Evolutionary conservation across 2,888 invertebrate species (phyloP), one percentile per base, ranked within the genome.

Genomic region (Acheta domesticus): DNA sequence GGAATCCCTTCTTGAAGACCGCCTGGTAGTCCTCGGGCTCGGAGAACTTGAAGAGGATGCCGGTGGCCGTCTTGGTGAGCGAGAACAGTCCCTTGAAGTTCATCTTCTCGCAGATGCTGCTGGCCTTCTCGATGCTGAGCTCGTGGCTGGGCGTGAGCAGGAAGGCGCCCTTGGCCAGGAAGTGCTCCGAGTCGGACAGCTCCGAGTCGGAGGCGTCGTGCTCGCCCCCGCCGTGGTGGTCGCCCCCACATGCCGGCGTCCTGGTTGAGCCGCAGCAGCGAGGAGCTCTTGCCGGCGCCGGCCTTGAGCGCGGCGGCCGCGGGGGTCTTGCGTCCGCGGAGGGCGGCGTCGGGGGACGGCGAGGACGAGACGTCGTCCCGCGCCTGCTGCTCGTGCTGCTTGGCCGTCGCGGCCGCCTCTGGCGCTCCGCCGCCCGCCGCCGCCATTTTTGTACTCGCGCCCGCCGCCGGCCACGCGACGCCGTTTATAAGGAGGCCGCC

Each of bases 21-120:
- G 93, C 92, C 87, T 94, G 94, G 87, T 93, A 95, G 86, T 95
- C 95, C 83, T 95, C 95, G 83, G 94, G 93, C 87, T 93, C 93
- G 84, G 94, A 94, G 88, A 95, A 95, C 88, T 94, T 95, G 89
- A 95, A 95, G 82, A 95, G 90, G 85, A 95, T 95, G 80, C 95
- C 95, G 76, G 95, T 95, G 78, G 95, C 95, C 1, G 95, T 95
- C 89, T 94, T 95, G 82, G 95, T 95, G 84, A 95, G 89, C 83
- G 94, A 94, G 88, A 95, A 95, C 85, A 82, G 78, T n/a, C 82
- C 82, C 49, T 82, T 82, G 62, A 95, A 94, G 88, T 93, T 94
- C 91, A 95, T 93, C 87, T 95, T 95, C 89, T 95, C 95, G 88
- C 94, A 94, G 85, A 95, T 94, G 84, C 93, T 89, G 75, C 94